These are phyloP conservation scores for Actenoides hombroni DNA, from an alignment of 2,113 vertebrate genomes.

Conservation along the genomic window DNA sequence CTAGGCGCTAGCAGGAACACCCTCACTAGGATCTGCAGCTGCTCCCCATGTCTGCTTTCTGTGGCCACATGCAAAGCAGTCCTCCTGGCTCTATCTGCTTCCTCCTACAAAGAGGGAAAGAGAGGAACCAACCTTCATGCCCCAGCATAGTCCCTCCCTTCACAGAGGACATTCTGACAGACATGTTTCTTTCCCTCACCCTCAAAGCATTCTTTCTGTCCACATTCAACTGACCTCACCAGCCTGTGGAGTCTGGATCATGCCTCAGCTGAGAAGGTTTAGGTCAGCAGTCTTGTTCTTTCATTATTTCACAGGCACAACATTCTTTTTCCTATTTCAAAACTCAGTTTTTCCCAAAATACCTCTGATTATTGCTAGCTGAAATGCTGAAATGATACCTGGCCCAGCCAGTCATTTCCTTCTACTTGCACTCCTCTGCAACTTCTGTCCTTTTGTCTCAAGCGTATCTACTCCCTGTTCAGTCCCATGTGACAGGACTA, in stretches of 20 bases:
- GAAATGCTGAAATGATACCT: not conserved
- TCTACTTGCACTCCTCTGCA: not conserved
- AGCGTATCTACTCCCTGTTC: not conserved
- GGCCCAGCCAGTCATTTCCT: not conserved
- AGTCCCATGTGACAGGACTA: not conserved
- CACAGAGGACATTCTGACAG: not conserved
- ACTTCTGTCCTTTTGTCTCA: not conserved
- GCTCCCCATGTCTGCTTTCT: not conserved
- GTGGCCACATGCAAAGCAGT: not conserved
- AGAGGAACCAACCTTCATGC: not conserved
- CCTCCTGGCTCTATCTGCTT: not conserved
- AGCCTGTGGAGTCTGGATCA: not conserved
- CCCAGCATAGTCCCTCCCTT: not conserved
- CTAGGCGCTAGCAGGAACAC: not conserved
- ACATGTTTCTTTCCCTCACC: not conserved
- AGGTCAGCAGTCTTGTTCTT: not conserved
- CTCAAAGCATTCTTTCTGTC: not conserved
- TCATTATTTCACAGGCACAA: not conserved
- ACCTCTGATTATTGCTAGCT: not conserved
- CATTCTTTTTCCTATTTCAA: not conserved
- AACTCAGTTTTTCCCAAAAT: not conserved
- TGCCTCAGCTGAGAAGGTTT: not conserved
- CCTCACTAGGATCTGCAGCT: not conserved
- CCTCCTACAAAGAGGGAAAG: not conserved
- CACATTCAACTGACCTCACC: not conserved